Percentiles rank a stretch among this genome's conserved stretches.
Evolutionary conservation across 1,140 invertebrate species (phyloP).

Genomic region (Zaprionus ornatus): DNA sequence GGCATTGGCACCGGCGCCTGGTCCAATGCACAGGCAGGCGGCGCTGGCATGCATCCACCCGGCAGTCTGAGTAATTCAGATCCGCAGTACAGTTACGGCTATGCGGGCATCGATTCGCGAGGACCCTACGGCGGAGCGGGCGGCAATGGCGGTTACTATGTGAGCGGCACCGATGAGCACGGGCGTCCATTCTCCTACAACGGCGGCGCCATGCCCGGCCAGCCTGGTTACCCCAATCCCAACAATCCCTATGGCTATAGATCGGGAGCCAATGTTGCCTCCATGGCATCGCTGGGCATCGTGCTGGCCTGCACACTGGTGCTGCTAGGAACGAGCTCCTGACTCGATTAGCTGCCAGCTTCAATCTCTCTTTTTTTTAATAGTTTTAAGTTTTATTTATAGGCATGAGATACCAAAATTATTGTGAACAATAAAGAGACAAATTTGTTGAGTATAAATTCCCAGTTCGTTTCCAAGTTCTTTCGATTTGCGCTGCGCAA

Average conservation of each 20-base stretch:
- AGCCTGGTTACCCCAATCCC: slow-evolving; percentile 47
- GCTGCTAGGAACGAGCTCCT: slow-evolving; percentile 35
- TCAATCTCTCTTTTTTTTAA: slow-evolving; percentile 41
- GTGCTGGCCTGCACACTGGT: slow-evolving; percentile 10
- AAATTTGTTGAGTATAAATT: slow-evolving; percentile 27
- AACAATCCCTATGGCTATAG: slow-evolving; percentile 51
- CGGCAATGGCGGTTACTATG: slow-evolving; percentile 73
- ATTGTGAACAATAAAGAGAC: slow-evolving; percentile 50
- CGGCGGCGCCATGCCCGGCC: slow-evolving; percentile 28
- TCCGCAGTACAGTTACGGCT: slow-evolving; percentile 65
- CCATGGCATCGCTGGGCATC: neutral
- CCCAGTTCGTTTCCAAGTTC: slow-evolving; percentile 4
- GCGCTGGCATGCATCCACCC: slow-evolving; percentile 61
- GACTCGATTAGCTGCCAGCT: slow-evolving; percentile 16
- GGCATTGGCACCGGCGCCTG: slow-evolving; percentile 33
- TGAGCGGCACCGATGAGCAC: slow-evolving; percentile 67
- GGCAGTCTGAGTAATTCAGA: slow-evolving; percentile 50
- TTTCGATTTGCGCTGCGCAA: neutral
- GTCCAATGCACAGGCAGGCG: slow-evolving; percentile 48
- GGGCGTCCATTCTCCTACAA: slow-evolving; percentile 66
- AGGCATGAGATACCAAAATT: slow-evolving; percentile 46
- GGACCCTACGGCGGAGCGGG: slow-evolving; percentile 68
- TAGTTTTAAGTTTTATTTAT: slow-evolving; percentile 67
- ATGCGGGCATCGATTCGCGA: slow-evolving; percentile 66
- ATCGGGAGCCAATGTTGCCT: neutral